Evolutionary conservation across 2,797 vertebrate species (phyloP).

Genomic region (Varecia variegata): DNA sequence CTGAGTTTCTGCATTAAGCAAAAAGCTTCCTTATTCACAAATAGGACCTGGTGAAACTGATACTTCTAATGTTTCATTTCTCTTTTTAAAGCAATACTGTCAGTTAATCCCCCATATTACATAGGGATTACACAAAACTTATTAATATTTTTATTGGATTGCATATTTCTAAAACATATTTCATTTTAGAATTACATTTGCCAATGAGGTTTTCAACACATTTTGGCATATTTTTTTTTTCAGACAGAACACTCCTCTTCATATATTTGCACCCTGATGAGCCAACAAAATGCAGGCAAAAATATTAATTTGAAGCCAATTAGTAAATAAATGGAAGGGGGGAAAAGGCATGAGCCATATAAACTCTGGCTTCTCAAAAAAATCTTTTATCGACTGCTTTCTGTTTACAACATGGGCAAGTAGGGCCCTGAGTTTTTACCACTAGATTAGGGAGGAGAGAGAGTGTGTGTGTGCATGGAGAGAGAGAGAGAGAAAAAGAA

Average conservation of each 20-base stretch:
- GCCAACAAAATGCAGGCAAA: neutral
- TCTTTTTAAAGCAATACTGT: neutral
- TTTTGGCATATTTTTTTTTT: neutral
- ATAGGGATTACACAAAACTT: neutral
- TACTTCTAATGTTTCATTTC: neutral
- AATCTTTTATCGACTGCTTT: neutral
- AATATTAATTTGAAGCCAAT: neutral
- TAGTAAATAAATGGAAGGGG: neutral
- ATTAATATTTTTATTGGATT: neutral
- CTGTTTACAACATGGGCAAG: neutral
- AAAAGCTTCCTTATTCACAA: neutral
- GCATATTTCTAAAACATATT: constrained; percentile 13
- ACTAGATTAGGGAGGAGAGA: neutral
- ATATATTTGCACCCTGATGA: neutral
- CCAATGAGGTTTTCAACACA: neutral
- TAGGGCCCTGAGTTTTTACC: neutral
- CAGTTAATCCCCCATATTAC: neutral
- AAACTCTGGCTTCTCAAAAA: neutral
- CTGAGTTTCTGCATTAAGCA: neutral
- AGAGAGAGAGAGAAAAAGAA: neutral
- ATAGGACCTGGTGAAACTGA: neutral
- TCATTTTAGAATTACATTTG: neutral
- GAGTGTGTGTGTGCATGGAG: neutral
- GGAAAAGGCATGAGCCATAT: neutral
- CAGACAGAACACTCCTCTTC: neutral